Percentiles rank a stretch among this genome's conserved stretches.
Conservation (phyloP, 2,113 vertebrate species). For the Turdus rufiventris region DNA sequence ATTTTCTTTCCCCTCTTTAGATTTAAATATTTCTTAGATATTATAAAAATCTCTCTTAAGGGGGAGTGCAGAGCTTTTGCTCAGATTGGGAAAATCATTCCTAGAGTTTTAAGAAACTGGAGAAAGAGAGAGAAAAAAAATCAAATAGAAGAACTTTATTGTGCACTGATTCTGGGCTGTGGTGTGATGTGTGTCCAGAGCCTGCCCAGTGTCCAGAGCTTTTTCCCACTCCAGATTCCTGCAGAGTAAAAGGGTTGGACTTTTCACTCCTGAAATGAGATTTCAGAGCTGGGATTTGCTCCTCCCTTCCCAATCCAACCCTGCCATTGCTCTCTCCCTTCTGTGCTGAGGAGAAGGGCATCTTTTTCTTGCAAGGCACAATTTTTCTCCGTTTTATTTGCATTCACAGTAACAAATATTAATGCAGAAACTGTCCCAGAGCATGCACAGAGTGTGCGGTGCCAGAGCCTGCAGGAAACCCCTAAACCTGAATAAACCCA, state of each 20-base stretch:
- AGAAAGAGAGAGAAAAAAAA: background rate
- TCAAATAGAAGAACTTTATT: background rate
- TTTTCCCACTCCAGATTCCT: background rate
- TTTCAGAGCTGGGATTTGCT: background rate
- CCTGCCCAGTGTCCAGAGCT: background rate
- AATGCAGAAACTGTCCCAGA: background rate
- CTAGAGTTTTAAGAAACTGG: background rate
- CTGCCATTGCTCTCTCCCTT: fast-evolving
- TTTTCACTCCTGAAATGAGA: background rate
- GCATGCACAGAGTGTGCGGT: background rate
- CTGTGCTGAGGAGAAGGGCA: background rate
- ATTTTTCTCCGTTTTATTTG: background rate
- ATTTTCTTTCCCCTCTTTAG: background rate
- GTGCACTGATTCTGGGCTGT: background rate
- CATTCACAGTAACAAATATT: background rate
- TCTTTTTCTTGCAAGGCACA: background rate
- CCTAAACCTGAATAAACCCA: background rate
- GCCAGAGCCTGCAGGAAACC: background rate
- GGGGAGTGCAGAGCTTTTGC: background rate
- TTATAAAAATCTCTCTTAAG: background rate
- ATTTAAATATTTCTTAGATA: background rate
- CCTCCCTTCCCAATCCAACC: fast-evolving
- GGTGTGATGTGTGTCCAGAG: background rate
- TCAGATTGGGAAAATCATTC: background rate
- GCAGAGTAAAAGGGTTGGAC: fast-evolving